Base-by-base conservation (phyloP, 2,113 vertebrate genomes). In the Odontesthes bonariensis region DNA sequence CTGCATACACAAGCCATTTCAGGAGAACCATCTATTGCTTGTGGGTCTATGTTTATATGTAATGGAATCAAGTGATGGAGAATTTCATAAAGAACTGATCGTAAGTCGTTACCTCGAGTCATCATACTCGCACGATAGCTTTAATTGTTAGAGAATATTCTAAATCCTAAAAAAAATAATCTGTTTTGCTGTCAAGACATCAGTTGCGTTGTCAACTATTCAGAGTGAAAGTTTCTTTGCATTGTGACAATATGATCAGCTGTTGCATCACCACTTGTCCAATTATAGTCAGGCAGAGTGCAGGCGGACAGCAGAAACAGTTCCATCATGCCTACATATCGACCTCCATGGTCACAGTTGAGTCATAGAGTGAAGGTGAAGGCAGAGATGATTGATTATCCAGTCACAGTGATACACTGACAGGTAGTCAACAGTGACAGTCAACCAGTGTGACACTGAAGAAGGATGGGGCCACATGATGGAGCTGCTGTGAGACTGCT, bases 381-480 rank as follows among this genome's bases (percentile, higher is more conserved):
- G 64, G 52, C 73, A 65, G 57, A 59, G 63, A 69, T 46, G 83
- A 85, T 59, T 85, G 77, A 89, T 85, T 75, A 76, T 74, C 55
- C 60, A 52, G 53, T 32, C 72, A 49, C 55, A 65, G 47, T 32
- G 65, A 75, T 66, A 56, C 61, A 77, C 42, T 31, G 72, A 69
- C 64, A 49, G 59, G 49, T 38, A 67, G 69, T 83, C 74, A 73
- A 69, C 65, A 55, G 58, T 58, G 46, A 62, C 69, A 61, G 78
- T 82, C 56, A 57, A 58, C 57, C 46, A 40, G 73, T 42, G 9
- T 80, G 64, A 81, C 61, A 81, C 10, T 84, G 71, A 63, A 20
- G 55, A 59, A 60, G 53, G 46, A 55, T 40, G 40, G 52, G 56
- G 55, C 35, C 13, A 8, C 20, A 27, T 42, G 56, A 75, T 66